Percentiles rank a stretch among this genome's conserved stretches.
These are phyloP conservation scores for Drosophila ohnishii DNA, from an alignment of 1,140 invertebrate genomes.

Conservation along the genomic window DNA sequence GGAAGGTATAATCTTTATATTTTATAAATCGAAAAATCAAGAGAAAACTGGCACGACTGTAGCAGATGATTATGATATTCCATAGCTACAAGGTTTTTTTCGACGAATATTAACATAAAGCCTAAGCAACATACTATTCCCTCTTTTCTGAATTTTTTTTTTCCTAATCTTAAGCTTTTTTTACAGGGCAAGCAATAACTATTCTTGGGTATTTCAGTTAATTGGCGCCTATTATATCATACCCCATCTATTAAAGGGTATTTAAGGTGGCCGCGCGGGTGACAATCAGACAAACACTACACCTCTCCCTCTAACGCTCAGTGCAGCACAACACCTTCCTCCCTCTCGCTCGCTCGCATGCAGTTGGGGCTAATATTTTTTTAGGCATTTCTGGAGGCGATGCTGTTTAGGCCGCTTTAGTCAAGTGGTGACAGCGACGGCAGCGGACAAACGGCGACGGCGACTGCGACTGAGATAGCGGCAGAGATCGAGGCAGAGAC, in stretches of 20 bases:
- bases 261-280: constrained; percentile 43
- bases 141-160: too few species aligned
- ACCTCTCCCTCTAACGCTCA: constrained; percentile 3
- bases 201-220: not conserved
- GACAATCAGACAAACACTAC: constrained; percentile 51
- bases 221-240: not conserved
- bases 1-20: too few species aligned
- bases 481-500: constrained; percentile 14
- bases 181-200: too few species aligned
- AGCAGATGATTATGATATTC: too few species aligned
- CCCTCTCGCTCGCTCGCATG: constrained; percentile 22
- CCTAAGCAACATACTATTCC: too few species aligned
- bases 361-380: constrained; percentile 1
- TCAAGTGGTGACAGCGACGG: constrained; percentile 29
- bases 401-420: constrained; percentile 45
- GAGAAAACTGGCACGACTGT: too few species aligned
- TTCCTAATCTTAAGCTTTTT: too few species aligned
- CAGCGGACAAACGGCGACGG: not conserved
- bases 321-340: not conserved
- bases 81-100: too few species aligned
- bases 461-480: constrained; percentile 3
- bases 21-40: too few species aligned
- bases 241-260: constrained; percentile 5
- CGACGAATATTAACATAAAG: too few species aligned
- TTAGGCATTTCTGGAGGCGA: constrained; percentile 37